These are phyloP conservation scores for Dolichomitus sp. DNA, from an alignment of 2,888 invertebrate species.

Conservation along the genomic window DNA sequence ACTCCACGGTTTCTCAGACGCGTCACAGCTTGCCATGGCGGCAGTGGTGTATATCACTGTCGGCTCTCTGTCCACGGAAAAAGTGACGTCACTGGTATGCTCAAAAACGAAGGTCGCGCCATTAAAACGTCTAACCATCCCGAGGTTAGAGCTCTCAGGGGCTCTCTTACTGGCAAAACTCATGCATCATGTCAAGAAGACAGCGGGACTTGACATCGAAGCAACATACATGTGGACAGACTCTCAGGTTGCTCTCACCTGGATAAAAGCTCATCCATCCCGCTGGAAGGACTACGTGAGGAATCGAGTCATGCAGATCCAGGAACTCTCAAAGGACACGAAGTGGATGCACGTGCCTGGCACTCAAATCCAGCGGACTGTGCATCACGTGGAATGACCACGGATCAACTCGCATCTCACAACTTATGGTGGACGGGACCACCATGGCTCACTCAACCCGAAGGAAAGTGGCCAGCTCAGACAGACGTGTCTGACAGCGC, in stretches of 20 bases:
- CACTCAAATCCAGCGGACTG: slow-evolving; percentile 49
- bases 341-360: slow-evolving; percentile 54
- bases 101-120: slow-evolving; percentile 59
- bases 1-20: slow-evolving; percentile 47
- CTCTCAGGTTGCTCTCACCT: slow-evolving; percentile 71
- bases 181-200: slow-evolving; percentile 12
- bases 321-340: slow-evolving; percentile 57
- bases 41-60: slow-evolving; percentile 31
- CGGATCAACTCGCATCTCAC: slow-evolving; percentile 4
- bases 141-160: not conserved
- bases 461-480: not conserved
- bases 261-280: slow-evolving; percentile 68
- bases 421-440: not conserved
- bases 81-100: slow-evolving; percentile 26
- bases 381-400: slow-evolving; percentile 30
- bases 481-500: no score
- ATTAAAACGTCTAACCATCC: slow-evolving; percentile 56
- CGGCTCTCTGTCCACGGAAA: not conserved
- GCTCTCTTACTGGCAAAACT: slow-evolving; percentile 52
- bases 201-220: not conserved
- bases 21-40: slow-evolving; percentile 27
- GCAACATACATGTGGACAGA: slow-evolving; percentile 67
- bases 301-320: slow-evolving; percentile 72
- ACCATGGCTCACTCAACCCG: not conserved
- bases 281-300: slow-evolving; percentile 73